phyloP scores from a whole-genome alignment of 53 echinoderm and acorn worm species.

The Zoroaster sp. region DNA sequence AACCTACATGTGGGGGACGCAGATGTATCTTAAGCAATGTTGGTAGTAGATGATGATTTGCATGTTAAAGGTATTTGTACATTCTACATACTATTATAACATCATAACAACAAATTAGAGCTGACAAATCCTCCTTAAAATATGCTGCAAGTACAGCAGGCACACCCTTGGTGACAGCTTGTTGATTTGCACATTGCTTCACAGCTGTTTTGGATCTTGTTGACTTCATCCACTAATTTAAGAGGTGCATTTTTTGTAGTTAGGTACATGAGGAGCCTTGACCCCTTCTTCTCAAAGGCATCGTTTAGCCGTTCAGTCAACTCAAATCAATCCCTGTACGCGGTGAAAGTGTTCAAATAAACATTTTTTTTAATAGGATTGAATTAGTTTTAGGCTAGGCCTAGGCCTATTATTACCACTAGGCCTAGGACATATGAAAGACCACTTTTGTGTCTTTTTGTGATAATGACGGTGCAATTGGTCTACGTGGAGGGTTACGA shows the following conservation, averaged over 20 bases:
- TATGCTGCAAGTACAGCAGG: not conserved
- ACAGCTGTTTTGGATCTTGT: not conserved
- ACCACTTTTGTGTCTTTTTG: too few relatives aligned
- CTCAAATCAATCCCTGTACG: not conserved
- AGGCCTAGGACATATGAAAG: too few relatives aligned
- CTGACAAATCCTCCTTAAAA: not conserved
- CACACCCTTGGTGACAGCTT: not conserved
- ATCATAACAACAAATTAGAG: not conserved
- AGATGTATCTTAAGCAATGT: too few relatives aligned
- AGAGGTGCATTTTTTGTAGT: not conserved
- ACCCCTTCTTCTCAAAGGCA: not conserved
- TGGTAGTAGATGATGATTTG: too few relatives aligned
- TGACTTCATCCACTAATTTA: not conserved
- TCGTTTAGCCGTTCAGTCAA: not conserved
- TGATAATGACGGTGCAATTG: too few relatives aligned
- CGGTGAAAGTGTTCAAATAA: not conserved
- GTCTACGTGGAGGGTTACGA: too few relatives aligned
- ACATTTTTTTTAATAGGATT: not conserved
- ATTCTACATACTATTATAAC: not conserved
- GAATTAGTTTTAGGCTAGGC: too few relatives aligned
- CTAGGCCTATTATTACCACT: too few relatives aligned
- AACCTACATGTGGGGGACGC: too few relatives aligned
- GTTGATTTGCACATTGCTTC: not conserved
- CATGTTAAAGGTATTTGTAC: not conserved
- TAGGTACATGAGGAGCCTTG: not conserved